Evolutionary conservation across 2,113 vertebrate species (phyloP).

Genomic region (Heloderma charlesbogerti): DNA sequence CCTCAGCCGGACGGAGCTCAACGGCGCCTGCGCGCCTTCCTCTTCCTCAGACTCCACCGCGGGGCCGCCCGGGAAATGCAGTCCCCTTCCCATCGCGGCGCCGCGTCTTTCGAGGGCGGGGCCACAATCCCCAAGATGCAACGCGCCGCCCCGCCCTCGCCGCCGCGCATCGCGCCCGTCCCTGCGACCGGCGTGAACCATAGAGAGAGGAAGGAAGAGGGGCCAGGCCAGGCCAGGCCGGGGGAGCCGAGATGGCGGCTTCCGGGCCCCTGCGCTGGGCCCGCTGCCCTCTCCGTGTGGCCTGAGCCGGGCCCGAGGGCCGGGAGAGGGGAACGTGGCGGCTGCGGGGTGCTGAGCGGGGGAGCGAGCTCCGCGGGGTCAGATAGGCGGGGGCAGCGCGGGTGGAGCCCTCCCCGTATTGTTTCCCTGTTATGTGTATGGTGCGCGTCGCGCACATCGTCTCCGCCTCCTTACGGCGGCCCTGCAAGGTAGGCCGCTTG

Average conservation of each 20-base stretch:
- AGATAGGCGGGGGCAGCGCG: no score
- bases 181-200: neutral
- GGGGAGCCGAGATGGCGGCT: neutral
- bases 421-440: no score
- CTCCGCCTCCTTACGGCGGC: neutral
- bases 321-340: neutral
- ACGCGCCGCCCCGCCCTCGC: neutral
- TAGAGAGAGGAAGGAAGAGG: neutral
- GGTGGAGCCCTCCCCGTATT: neutral
- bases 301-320: neutral
- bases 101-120: neutral
- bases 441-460: no score
- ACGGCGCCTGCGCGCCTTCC: neutral
- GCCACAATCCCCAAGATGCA: neutral
- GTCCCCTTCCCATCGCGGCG: neutral
- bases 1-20: no score
- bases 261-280: neutral
- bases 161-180: neutral
- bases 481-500: neutral
- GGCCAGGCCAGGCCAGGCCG: neutral
- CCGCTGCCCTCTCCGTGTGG: neutral
- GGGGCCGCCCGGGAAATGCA: neutral
- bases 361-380: neutral
- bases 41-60: neutral
- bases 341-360: neutral